Percentiles rank a stretch among this genome's conserved stretches.
Evolutionary conservation across 1,140 invertebrate species (phyloP).

Genomic region (Latrodectus geometricus): DNA sequence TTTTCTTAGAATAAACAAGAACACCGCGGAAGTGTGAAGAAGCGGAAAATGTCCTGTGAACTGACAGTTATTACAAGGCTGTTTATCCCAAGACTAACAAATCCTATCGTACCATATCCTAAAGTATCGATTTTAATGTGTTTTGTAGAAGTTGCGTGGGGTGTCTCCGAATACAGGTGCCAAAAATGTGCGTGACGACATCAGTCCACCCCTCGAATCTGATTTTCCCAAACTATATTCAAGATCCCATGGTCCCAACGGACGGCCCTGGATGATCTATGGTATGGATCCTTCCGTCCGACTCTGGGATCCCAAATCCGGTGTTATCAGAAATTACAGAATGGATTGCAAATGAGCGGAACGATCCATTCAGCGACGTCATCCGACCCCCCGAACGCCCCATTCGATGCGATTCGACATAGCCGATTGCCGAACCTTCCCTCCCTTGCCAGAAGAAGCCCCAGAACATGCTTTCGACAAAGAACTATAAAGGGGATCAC

Average conservation of each 20-base stretch:
- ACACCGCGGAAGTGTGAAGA: neutral
- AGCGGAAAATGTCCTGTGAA: constrained; percentile 46
- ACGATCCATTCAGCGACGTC: constrained; percentile 37
- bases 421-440: constrained; percentile 51
- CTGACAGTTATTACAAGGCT: constrained; percentile 29
- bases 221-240: constrained; percentile 37
- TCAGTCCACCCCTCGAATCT: constrained; percentile 9
- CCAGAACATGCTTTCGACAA: constrained; percentile 43
- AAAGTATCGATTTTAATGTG: constrained; percentile 44
- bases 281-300: constrained; percentile 29
- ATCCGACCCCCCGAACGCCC: constrained; percentile 26
- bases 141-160: constrained; percentile 19
- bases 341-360: constrained; percentile 54
- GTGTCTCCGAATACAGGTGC: constrained; percentile 40
- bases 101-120: constrained; percentile 44
- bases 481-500: constrained; percentile 50
- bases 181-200: constrained; percentile 46
- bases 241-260: constrained; percentile 49
- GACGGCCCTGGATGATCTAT: constrained; percentile 46
- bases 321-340: constrained; percentile 46
- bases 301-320: constrained; percentile 46
- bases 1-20: too few species aligned
- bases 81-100: constrained; percentile 49
- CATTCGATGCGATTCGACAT: constrained; percentile 50
- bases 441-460: constrained; percentile 29